These are phyloP conservation scores for Drosophila kambysellisi DNA, from an alignment of 2,888 invertebrate genomes.

Conservation along the genomic window DNA sequence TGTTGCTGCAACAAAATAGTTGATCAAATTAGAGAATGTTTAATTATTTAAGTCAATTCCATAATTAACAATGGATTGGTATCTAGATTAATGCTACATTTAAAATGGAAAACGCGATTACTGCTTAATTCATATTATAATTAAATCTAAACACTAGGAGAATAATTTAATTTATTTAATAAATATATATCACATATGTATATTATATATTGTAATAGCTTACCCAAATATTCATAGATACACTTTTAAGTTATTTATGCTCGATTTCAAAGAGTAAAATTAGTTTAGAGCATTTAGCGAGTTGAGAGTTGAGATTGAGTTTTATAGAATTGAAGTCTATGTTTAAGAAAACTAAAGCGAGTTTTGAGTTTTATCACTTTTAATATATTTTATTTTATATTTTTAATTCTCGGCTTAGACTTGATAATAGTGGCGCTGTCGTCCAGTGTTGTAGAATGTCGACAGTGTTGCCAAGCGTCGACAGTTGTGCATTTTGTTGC, in stretches of 20 bases:
- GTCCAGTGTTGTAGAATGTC: slow-evolving; percentile 58
- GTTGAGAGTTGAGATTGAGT: slow-evolving; percentile 25
- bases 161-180: too few species aligned
- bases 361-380: slow-evolving; percentile 41
- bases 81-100: too few species aligned
- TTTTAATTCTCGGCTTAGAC: slow-evolving; percentile 29
- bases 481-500: slow-evolving; percentile 75
- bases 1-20: slow-evolving; percentile 88
- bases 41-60: not conserved
- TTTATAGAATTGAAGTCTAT: slow-evolving; percentile 26
- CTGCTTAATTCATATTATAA: too few species aligned
- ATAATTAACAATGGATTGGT: too few species aligned
- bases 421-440: slow-evolving; percentile 54
- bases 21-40: slow-evolving; percentile 7
- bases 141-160: too few species aligned
- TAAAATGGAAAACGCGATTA: too few species aligned
- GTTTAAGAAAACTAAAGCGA: slow-evolving; percentile 24
- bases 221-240: slow-evolving; percentile 86
- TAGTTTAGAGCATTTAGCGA: slow-evolving; percentile 38
- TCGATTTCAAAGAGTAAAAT: slow-evolving; percentile 19
- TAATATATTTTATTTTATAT: slow-evolving; percentile 7
- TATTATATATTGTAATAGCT: slow-evolving; percentile 34
- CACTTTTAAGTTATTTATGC: slow-evolving; percentile 47
- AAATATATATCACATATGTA: not conserved
- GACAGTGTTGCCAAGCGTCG: slow-evolving; percentile 69